phyloP scores from a whole-genome alignment of 2,797 vertebrate genomes.

The Poeciliopsis gracilis region DNA sequence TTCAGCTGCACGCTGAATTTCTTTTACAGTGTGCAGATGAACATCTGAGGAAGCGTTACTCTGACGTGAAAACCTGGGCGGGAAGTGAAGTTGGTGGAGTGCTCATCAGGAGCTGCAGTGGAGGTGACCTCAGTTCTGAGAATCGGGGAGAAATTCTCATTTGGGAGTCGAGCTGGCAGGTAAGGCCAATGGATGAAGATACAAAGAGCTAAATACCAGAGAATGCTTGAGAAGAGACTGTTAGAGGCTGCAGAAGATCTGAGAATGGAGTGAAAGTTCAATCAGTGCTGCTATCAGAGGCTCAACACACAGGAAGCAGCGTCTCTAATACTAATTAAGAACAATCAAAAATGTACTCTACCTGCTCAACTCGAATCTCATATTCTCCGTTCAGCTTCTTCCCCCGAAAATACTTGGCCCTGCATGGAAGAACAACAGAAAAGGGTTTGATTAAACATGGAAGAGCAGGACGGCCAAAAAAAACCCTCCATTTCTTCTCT shows the following conservation, averaged over 20 bases:
- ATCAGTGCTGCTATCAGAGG: background rate
- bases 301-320: too few species aligned
- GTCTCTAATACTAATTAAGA: background rate
- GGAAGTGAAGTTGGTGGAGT: background rate
- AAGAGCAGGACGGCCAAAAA: background rate
- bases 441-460: background rate
- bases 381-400: slow-evolving; percentile 94
- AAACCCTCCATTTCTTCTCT: background rate
- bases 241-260: background rate
- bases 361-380: slow-evolving; percentile 97
- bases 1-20: too few species aligned
- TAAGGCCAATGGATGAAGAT: background rate
- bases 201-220: background rate
- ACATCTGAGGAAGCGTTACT: background rate
- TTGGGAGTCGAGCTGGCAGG: background rate
- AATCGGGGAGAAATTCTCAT: background rate
- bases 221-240: background rate
- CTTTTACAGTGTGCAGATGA: background rate
- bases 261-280: background rate
- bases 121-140: background rate
- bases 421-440: slow-evolving; percentile 62
- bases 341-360: slow-evolving; percentile 62
- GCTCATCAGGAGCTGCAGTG: background rate
- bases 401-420: slow-evolving; percentile 94
- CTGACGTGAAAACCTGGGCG: background rate